Evolutionary conservation across 2,797 vertebrate species (phyloP), one percentile per base, ranked within the genome.

Genomic region (Cynodonichthys magdalenae): DNA sequence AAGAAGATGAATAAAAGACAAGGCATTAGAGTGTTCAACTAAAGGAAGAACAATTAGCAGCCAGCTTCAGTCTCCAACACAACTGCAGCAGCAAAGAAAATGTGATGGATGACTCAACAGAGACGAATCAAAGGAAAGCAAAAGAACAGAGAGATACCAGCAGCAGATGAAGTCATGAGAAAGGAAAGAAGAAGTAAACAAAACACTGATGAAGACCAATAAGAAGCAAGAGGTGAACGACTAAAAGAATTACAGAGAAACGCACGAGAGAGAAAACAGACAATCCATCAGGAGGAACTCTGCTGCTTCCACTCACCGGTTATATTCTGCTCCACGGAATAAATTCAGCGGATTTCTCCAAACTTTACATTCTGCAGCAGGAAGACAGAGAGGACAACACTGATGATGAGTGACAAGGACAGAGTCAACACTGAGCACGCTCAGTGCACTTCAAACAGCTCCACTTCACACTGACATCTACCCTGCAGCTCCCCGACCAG

Each of bases 301-400:
- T 0, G 60, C 57, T 7, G 66, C 63, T 0, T 28, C 74, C 68
- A 93, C 95, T 96, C 89, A 99, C 97, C 97, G 91, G 89, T 99
- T 99, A 93, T 99, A 99, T 84, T 99, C 97, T 0, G 97, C 97
- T 85, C 97, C 97, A 82, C 97, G 92, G 88, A 99, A 99, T 71
- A 99, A 93, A 92, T 99, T 99, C 83, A 99, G 91, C 53, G 97
- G 97, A 93, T 99, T 99, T 92, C 97, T 92, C 97, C 97, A 99
- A 24, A 99, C 97, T 94, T 99, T 99, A 94, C 97, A 99, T 91
- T 99, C 97, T 99, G 93, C 76, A 83, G 92, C 57, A 85, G 71
- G 78, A 80, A 83, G 3, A 90, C 72, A 74, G 83, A 64, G 55
- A 78, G 41, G 70, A 66, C 47, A 69, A 64, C 31, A 60, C 3